Conservation (phyloP, 1,140 invertebrate species). For the Doryteuthis pealeii region DNA sequence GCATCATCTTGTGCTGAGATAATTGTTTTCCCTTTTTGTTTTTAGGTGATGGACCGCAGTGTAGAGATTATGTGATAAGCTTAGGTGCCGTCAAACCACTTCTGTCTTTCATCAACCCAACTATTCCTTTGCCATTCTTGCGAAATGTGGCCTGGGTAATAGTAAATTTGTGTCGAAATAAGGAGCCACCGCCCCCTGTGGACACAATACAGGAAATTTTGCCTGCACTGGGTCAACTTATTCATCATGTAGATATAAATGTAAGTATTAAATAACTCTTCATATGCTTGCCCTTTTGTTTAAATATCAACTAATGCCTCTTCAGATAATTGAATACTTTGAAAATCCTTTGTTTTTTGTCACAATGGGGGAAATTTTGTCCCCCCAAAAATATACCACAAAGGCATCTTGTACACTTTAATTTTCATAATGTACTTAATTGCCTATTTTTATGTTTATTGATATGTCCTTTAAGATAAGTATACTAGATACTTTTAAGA, state of each 20-base stretch:
- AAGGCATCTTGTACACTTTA: no score
- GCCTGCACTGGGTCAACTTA: slow-evolving; percentile 89
- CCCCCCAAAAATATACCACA: no score
- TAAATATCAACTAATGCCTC: no score
- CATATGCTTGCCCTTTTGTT: no score
- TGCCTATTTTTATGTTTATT: no score
- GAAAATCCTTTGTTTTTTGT: no score
- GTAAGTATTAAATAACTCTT: slow-evolving; percentile 71
- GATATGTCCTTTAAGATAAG: no score
- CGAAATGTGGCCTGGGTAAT: slow-evolving; percentile 62
- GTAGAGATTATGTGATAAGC: slow-evolving; percentile 59
- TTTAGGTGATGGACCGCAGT: slow-evolving; percentile 60
- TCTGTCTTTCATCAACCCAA: slow-evolving; percentile 57
- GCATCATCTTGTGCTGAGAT: no score
- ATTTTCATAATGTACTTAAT: no score
- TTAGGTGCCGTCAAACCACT: slow-evolving; percentile 58
- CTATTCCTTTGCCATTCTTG: slow-evolving; percentile 56
- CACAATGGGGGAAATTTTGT: no score
- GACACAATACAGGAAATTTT: slow-evolving; percentile 88
- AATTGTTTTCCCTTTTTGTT: not conserved
- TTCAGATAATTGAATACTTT: no score
- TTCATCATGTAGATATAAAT: slow-evolving; percentile 93
- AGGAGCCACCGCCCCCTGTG: slow-evolving; percentile 58
- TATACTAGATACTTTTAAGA: no score
- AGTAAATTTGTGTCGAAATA: slow-evolving; percentile 61